Evolutionary conservation across 2,888 invertebrate species (phyloP).

Genomic region (Bellardia pandia): DNA sequence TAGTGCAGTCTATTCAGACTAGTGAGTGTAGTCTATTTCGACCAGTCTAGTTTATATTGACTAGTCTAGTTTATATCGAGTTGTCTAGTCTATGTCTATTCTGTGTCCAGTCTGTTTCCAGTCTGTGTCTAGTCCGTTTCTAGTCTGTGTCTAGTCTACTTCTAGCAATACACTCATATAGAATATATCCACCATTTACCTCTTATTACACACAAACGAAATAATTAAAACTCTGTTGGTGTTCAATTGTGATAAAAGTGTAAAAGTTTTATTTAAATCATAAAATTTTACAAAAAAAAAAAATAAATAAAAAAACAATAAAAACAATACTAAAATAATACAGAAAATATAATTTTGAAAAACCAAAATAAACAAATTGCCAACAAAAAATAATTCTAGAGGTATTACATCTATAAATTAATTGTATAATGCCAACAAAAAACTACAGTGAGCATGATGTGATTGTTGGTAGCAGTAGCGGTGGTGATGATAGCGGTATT

Average conservation of each 20-base stretch:
- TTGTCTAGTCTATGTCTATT: background rate
- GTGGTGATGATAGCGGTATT: background rate
- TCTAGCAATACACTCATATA: background rate
- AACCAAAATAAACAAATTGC: constrained; percentile 15
- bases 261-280: constrained; percentile 67
- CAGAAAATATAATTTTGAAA: background rate
- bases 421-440: constrained; percentile 26
- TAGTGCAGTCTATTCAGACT: too few species aligned
- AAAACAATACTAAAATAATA: constrained; percentile 41
- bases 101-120: background rate
- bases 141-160: background rate
- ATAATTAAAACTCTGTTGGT: constrained; percentile 60
- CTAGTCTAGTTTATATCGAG: too few species aligned
- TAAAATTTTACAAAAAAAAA: constrained; percentile 33
- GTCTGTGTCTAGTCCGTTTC: too few species aligned
- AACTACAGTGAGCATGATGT: constrained; percentile 39
- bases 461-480: constrained; percentile 5
- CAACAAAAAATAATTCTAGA: constrained; percentile 22
- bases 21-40: too few species aligned
- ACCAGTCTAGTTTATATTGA: too few species aligned
- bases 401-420: constrained; percentile 15
- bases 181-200: background rate
- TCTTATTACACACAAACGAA: background rate
- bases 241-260: constrained; percentile 50
- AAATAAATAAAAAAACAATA: constrained; percentile 23